Percentiles rank a stretch among this genome's conserved stretches.
Conservation (phyloP, 2,888 invertebrate species). For the Pocota personata region DNA sequence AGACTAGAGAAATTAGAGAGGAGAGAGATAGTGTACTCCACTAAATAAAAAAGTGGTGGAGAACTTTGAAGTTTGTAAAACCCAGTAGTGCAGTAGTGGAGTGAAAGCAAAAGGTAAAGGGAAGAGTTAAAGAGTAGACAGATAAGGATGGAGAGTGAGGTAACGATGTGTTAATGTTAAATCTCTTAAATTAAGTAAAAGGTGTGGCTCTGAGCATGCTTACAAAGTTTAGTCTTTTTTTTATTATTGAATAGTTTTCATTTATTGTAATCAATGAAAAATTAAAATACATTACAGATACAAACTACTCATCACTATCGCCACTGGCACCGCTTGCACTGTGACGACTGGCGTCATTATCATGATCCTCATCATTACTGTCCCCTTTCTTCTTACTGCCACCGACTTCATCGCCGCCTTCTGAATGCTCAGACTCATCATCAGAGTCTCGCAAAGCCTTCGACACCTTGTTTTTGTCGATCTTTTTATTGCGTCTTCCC, state of each 20-base stretch:
- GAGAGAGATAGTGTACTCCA: no score
- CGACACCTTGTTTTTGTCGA: conserved; percentile 90
- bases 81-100: no score
- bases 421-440: conserved; percentile 83
- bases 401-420: conserved; percentile 80
- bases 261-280: background rate
- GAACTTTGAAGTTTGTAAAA: no score
- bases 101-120: no score
- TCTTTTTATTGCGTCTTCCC: conserved; percentile 87
- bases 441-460: conserved; percentile 93
- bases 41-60: no score
- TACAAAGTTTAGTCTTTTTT: no score
- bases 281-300: background rate
- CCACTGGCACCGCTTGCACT: conserved; percentile 52
- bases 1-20: no score
- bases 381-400: conserved; percentile 76
- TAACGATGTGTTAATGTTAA: no score
- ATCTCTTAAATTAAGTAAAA: no score
- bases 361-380: conserved; percentile 75
- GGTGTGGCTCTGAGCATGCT: no score
- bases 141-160: no score
- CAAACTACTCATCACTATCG: conserved; percentile 35
- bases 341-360: conserved; percentile 42
- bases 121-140: no score
- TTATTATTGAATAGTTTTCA: background rate